Evolutionary conservation across 2,113 vertebrate species (phyloP), one percentile per base, ranked within the genome.

Genomic region (Forbesichthys agassizii): DNA sequence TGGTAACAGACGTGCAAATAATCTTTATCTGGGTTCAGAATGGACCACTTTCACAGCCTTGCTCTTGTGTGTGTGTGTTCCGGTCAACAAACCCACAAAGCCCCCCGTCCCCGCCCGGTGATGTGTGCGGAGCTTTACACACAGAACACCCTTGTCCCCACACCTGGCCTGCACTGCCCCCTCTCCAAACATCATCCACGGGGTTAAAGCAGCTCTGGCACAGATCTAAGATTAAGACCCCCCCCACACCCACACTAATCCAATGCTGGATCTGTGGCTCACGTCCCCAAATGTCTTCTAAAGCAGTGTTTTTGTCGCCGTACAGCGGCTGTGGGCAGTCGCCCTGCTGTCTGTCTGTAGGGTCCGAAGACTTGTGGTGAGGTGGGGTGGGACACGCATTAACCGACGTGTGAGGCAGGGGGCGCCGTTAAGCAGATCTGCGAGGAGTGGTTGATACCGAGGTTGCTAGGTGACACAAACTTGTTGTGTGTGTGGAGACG

Each of bases 391-490:
- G 9, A 33, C 11, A 11, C 8, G 20, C n/a, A 9, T 67, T 42
- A 58, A 53, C 12, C 42, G 3, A 36, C 36, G 60, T 57, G 56
- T 74, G 66, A 36, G 66, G 66, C 52, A 54, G 71, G 74, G 65
- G 73, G 76, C 11, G 55, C 72, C 1, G 68, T 48, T 33, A 81
- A 78, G 79, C 71, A 64, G 82, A 77, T 68, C 53, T 65, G 66
- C 36, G 33, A 55, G 81, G 79, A 81, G 57, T 33, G 84, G 83
- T 77, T 86, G 84, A 82, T 84, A 79, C 89, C 80, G 78, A 71
- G 84, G 85, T 90, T 84, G 89, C 91, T 90, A 88, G 91, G 89
- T 90, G 92, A 91, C 87, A 48, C 69, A 49, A 73, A 73, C 49
- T 68, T 13, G 0, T 9, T 78, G 86, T 76, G 81, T 68, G 78